These are phyloP conservation scores for Aythya baeri DNA, from an alignment of 2,113 vertebrate genomes.

Conservation along the genomic window DNA sequence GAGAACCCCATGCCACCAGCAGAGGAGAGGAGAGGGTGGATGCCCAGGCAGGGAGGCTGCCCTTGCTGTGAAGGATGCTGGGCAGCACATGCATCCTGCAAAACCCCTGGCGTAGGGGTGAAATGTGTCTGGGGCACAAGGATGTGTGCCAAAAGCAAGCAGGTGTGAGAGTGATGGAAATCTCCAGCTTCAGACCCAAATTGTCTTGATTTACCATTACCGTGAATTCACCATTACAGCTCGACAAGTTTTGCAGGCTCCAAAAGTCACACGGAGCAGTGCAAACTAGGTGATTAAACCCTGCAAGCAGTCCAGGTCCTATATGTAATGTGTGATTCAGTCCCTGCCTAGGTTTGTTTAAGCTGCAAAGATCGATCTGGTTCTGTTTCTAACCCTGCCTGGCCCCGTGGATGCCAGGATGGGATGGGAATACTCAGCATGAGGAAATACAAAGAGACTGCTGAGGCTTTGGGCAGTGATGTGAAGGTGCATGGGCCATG, in stretches of 20 bases:
- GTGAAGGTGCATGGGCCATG: neutral
- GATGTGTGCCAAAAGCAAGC: fast-evolving
- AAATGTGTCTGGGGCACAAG: neutral
- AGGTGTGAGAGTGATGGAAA: neutral
- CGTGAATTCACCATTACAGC: neutral
- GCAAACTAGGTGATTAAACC: neutral
- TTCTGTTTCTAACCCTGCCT: neutral
- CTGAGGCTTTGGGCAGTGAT: neutral
- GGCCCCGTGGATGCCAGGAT: neutral
- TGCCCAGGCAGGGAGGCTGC: neutral
- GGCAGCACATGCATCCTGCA: fast-evolving
- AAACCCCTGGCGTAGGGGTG: neutral
- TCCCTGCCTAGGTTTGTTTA: neutral
- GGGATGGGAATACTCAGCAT: neutral
- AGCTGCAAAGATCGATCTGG: neutral
- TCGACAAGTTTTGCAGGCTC: neutral
- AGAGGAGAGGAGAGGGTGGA: neutral
- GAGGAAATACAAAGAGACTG: neutral
- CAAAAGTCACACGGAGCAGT: neutral
- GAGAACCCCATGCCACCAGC: neutral
- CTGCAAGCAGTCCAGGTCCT: neutral
- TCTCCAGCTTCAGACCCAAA: neutral
- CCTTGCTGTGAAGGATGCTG: fast-evolving
- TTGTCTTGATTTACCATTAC: neutral
- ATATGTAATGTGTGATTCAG: neutral